Evolutionary conservation across 2,888 invertebrate genomes (phyloP).

Genomic region (Sinelater perroti): DNA sequence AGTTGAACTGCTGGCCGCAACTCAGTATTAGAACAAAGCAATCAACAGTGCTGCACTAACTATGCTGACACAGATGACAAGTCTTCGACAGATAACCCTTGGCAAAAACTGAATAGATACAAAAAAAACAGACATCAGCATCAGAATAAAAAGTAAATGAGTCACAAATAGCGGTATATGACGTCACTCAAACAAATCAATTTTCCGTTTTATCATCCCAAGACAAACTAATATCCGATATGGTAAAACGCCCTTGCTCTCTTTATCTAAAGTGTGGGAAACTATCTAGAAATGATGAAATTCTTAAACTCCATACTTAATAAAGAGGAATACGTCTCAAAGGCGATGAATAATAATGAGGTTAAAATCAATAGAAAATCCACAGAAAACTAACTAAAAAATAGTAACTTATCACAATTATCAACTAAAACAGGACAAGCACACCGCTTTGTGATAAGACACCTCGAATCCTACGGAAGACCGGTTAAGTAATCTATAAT

Average conservation of each 20-base stretch:
- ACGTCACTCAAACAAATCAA: neutral
- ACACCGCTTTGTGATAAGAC: no score
- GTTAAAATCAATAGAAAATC: conserved; percentile 3
- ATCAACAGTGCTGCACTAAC: neutral
- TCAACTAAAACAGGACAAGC: no score
- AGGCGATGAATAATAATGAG: neutral
- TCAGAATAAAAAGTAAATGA: no score
- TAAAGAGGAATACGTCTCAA: neutral
- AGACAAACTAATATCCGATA: neutral
- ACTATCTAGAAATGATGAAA: neutral
- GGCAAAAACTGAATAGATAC: neutral
- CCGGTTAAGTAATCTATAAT: no score
- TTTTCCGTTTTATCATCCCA: neutral
- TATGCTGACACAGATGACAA: neutral
- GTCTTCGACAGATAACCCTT: neutral
- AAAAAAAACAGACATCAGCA: no score
- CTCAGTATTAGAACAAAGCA: no score
- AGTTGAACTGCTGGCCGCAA: neutral
- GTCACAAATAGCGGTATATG: neutral
- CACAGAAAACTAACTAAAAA: neutral
- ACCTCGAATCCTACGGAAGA: no score
- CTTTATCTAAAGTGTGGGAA: neutral
- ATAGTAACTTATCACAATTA: neutral
- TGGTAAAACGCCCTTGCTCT: neutral
- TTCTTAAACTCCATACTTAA: neutral